These are phyloP conservation scores for Hephaestus fuliginosus DNA, from an alignment of 2,797 vertebrate species.

Conservation along the genomic window DNA sequence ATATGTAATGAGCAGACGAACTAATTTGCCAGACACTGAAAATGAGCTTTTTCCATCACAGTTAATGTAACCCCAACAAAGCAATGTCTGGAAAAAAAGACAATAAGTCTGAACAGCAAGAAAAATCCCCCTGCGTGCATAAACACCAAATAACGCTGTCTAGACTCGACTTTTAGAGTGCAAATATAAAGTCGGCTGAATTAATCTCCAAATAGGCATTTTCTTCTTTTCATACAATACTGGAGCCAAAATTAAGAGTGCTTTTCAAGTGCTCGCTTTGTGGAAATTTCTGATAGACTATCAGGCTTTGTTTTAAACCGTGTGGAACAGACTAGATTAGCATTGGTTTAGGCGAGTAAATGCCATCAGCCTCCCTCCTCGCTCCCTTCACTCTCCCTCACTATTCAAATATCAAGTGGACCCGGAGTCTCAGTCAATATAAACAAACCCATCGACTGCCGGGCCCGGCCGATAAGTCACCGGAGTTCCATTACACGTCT, in stretches of 20 bases:
- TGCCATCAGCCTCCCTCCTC: slow-evolving; percentile 37
- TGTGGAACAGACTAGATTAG: slow-evolving; percentile 53
- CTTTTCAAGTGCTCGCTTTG: slow-evolving; percentile 43
- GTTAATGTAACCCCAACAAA: neutral
- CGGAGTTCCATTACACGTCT: slow-evolving; percentile 75
- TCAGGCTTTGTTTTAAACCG: slow-evolving; percentile 54
- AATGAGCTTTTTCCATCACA: neutral
- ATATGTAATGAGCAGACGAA: neutral
- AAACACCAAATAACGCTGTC: slow-evolving; percentile 10
- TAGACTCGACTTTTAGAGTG: slow-evolving; percentile 3
- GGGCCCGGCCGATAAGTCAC: slow-evolving; percentile 69
- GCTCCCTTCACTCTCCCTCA: slow-evolving; percentile 18
- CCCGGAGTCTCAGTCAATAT: slow-evolving; percentile 72
- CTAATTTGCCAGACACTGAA: neutral
- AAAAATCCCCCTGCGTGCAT: neutral
- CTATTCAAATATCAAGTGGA: slow-evolving; percentile 77
- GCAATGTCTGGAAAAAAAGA: neutral
- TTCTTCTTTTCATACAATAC: slow-evolving; percentile 14
- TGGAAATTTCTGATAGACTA: slow-evolving; percentile 39
- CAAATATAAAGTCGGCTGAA: slow-evolving; percentile 29
- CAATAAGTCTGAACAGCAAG: neutral
- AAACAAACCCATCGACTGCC: slow-evolving; percentile 79
- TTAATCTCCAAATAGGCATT: slow-evolving; percentile 43
- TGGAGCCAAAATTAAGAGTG: neutral
- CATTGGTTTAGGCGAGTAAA: slow-evolving; percentile 41